Evolutionary conservation across 92 coral and sea anemone species (phyloP), one percentile per base, ranked within the genome.

Genomic region (Paragorgia papillata): DNA sequence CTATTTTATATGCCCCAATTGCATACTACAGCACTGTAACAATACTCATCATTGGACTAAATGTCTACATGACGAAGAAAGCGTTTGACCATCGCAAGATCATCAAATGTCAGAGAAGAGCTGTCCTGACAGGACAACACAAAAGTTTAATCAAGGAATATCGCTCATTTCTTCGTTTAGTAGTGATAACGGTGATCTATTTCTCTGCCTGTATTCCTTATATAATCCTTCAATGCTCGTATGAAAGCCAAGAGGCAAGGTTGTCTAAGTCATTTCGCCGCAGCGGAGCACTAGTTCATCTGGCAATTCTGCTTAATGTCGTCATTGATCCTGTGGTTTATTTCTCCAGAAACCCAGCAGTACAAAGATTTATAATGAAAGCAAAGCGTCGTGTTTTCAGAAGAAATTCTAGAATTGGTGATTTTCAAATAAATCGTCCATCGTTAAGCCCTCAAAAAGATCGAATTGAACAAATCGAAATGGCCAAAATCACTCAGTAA

Each of bases 171-270:
- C 21, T 63, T 63, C 70, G 70, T 19, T 28, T 63, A 2, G 13
- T 39, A 12, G 7, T 17, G 8, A 48, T 63, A 63, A 39, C 22
- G 12, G 27, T n/a, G 49, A 63, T 48, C 14, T 31, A 33, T 19
- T 63, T 63, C 26, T 44, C 40, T 24, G 22, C 70, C 24, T 63
- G 51, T 33, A 63, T 63, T 26, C 70, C 70, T 14, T 33, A 24
- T 8, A 18, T 63, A 15, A 33, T 63, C 49, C n/a, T 63, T 43
- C 7, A 31, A 4, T 34, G 34, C 15, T 0, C 24, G 17, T 63
- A 33, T 28, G 46, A 44, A 63, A 63, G 0, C 15, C 8, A 2
- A 28, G 21, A 12, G 8, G 37, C 70, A 1, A 43, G 44, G 3
- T 7, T 18, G 8, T 26, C 70, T 15, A 3, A 5, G 2, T 37